Evolutionary conservation across 2,113 vertebrate genomes (phyloP).

Genomic region (Procavia capensis): DNA sequence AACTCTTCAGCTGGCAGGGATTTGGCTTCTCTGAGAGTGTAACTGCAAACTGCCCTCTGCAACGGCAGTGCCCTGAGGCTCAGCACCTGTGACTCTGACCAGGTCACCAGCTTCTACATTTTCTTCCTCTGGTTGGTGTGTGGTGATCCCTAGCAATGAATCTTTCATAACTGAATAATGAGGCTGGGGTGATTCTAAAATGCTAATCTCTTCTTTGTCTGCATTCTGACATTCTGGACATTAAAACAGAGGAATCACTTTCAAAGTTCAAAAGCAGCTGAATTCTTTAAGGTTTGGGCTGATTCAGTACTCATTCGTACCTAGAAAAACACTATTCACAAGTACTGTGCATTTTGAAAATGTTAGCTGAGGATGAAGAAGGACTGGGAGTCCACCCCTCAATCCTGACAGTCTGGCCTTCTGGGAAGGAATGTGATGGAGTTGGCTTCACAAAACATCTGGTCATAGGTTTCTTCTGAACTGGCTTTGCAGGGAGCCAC

Average conservation of each 20-base stretch:
- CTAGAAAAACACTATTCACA: constrained; percentile 28
- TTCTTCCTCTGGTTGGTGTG: background rate
- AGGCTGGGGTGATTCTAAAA: background rate
- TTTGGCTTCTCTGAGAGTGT: background rate
- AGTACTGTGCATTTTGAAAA: constrained; percentile 27
- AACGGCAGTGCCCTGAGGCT: background rate
- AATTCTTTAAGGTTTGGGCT: background rate
- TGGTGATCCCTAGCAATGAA: background rate
- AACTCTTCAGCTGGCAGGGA: background rate
- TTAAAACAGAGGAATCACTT: background rate
- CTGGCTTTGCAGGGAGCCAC: background rate
- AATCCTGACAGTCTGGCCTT: background rate
- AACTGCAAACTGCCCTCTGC: too few species aligned
- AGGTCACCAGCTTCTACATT: background rate
- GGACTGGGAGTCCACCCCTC: constrained; percentile 32
- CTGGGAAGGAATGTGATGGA: background rate
- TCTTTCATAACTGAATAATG: background rate
- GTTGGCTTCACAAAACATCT: background rate
- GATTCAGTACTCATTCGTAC: background rate
- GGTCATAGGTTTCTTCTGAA: background rate
- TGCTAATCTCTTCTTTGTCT: background rate
- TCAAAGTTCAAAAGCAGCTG: background rate
- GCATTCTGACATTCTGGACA: background rate
- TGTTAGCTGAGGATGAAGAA: constrained; percentile 39
- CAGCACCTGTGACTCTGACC: background rate